A percentile compares a stretch with the other conserved stretches of the same genome.
Evolutionary conservation across 2,797 vertebrate species (phyloP).

Genomic region (Delichon dasypus): DNA sequence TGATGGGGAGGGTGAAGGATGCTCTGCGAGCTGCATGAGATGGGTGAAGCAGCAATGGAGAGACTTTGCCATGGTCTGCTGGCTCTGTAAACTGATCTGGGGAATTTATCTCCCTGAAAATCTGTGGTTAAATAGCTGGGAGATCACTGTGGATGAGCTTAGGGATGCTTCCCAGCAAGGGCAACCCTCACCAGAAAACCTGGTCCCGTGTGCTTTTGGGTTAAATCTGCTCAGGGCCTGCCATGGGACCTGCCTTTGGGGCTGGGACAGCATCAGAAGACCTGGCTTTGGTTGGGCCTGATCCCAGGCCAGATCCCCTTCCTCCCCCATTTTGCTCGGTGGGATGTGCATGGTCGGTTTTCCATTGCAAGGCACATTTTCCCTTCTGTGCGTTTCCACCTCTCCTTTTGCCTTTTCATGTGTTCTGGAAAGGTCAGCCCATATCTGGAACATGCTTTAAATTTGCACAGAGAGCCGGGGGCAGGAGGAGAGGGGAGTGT

Average conservation of each 20-base stretch:
- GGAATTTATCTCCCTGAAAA: fast-evolving
- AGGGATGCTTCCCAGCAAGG: neutral
- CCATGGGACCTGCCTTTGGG: neutral
- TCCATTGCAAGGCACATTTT: neutral
- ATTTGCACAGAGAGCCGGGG: conserved; percentile 15
- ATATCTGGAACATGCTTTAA: conserved; percentile 13
- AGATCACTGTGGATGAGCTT: neutral
- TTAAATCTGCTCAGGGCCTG: neutral
- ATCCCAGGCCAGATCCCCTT: neutral
- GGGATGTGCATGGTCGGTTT: neutral
- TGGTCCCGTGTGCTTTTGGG: fast-evolving
- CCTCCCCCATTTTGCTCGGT: neutral
- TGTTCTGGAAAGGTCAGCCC: conserved; percentile 51
- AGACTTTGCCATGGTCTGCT: neutral
- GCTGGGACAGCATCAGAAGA: fast-evolving
- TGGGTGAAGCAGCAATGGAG: neutral
- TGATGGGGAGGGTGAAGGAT: neutral
- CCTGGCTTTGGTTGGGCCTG: neutral
- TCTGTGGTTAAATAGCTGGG: neutral
- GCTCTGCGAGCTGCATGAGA: fast-evolving
- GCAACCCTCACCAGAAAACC: neutral
- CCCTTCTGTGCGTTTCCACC: neutral
- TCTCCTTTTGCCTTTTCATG: conserved; percentile 24
- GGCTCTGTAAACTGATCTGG: neutral
- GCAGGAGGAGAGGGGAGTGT: neutral